Evolutionary conservation across 2,113 vertebrate species (phyloP).

Genomic region (Hystrix brachyura): DNA sequence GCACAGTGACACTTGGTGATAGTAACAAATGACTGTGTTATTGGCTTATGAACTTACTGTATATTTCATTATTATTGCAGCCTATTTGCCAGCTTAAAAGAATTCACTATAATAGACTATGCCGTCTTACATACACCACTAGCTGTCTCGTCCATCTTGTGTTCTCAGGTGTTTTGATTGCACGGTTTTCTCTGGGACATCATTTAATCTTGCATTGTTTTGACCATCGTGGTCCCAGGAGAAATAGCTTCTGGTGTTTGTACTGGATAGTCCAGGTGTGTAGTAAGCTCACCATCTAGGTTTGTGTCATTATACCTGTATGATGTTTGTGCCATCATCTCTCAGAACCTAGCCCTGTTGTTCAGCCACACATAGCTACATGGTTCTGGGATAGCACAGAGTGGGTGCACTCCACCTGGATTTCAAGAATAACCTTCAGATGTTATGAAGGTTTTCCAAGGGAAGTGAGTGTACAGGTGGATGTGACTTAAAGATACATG

Average conservation of each 20-base stretch:
- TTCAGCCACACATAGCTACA: too few species aligned
- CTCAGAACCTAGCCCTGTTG: neutral
- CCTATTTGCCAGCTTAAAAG: neutral
- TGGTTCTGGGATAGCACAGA: neutral
- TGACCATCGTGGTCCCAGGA: neutral
- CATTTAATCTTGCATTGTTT: neutral
- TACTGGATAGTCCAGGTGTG: neutral
- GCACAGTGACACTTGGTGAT: too few species aligned
- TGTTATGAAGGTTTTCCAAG: neutral
- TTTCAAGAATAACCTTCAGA: neutral
- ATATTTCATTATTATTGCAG: neutral
- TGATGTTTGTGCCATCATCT: neutral
- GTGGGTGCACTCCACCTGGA: neutral
- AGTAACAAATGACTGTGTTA: neutral
- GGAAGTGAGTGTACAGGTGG: neutral
- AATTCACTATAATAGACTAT: neutral
- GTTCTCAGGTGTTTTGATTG: neutral
- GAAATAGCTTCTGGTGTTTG: neutral
- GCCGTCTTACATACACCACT: neutral
- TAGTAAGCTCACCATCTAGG: too few species aligned
- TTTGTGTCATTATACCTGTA: neutral
- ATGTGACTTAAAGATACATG: neutral
- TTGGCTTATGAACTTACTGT: neutral
- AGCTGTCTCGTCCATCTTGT: neutral
- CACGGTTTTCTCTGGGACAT: neutral